Percentiles rank a stretch among this genome's conserved stretches.
These are phyloP conservation scores for Chaitophorus viminalis DNA, from an alignment of 2,888 invertebrate species.

Conservation along the genomic window DNA sequence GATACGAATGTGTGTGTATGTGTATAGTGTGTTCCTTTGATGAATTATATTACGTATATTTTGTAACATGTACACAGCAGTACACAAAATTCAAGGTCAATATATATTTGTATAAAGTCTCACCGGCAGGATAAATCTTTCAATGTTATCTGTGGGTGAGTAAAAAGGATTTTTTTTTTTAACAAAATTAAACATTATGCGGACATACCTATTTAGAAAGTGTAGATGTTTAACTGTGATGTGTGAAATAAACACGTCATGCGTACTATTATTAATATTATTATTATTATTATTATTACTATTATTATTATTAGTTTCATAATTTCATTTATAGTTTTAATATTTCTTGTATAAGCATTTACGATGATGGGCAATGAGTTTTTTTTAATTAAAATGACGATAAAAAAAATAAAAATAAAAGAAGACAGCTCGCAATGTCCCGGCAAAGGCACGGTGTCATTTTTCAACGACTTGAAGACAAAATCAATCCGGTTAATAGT, in stretches of 20 bases:
- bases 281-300: no score
- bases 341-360: no score
- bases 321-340: no score
- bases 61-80: not conserved
- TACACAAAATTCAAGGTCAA: conserved; percentile 25
- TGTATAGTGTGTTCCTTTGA: conserved; percentile 16
- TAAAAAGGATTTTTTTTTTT: conserved; percentile 8
- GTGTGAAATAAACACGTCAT: conserved; percentile 34
- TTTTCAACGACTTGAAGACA: no score
- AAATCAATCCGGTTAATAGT: no score
- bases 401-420: no score
- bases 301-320: not conserved
- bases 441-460: no score
- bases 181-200: conserved; percentile 12
- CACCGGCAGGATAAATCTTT: not conserved
- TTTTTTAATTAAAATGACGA: no score
- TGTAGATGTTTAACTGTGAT: not conserved
- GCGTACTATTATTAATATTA: not conserved
- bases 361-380: no score
- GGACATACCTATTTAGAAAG: conserved; percentile 36
- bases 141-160: not conserved
- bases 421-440: no score
- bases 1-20: conserved; percentile 5
- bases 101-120: not conserved
- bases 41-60: conserved; percentile 6